Conservation (phyloP, 2,113 vertebrate genomes). For the Myotis davidii region DNA sequence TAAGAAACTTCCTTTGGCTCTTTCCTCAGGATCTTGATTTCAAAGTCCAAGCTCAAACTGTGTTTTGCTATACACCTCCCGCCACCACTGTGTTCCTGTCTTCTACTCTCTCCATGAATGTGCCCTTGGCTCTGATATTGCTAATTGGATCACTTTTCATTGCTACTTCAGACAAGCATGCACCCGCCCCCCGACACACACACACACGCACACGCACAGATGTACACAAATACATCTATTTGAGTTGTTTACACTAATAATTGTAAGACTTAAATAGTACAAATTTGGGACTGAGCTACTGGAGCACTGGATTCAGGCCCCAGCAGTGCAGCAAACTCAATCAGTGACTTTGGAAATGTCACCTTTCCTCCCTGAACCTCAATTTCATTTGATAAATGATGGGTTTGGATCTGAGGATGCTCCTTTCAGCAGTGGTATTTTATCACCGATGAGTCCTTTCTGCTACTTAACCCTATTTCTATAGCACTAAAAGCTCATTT, state of each 20-base stretch:
- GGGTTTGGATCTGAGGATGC: neutral
- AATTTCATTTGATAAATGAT: constrained; percentile 22
- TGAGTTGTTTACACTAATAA: neutral
- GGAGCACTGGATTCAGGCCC: neutral
- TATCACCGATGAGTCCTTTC: constrained; percentile 3
- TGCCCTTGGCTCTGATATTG: neutral
- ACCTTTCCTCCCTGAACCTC: neutral
- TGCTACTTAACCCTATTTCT: constrained; percentile 38
- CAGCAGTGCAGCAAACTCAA: neutral
- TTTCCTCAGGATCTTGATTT: neutral
- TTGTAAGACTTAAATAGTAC: neutral
- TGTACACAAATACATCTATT: neutral
- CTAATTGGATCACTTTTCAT: neutral
- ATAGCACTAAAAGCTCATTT: constrained; percentile 46
- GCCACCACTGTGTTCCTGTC: neutral
- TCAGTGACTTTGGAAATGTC: neutral
- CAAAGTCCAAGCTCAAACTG: neutral
- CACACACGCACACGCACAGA: rapidly evolving
- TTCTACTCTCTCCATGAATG: neutral
- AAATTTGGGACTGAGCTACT: neutral
- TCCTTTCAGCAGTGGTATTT: neutral
- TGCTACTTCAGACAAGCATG: neutral
- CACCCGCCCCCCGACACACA: neutral
- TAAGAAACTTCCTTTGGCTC: neutral
- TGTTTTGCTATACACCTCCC: neutral